A percentile compares a stretch with the other conserved stretches of the same genome.
phyloP scores from a whole-genome alignment of 2,113 vertebrate species.

The Platysteira castanea region DNA sequence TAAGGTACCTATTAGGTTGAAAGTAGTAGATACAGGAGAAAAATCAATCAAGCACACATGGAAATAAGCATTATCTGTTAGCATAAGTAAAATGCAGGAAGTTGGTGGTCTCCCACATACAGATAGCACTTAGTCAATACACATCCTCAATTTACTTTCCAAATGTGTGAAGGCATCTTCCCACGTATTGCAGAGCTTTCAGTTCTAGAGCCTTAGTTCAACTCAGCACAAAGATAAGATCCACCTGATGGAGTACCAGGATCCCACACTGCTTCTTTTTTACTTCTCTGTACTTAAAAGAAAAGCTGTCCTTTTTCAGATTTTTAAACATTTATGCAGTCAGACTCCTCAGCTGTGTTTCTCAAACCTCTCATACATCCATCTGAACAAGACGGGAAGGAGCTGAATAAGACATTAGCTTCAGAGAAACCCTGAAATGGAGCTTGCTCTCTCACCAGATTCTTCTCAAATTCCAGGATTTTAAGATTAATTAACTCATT shows the following conservation, averaged over 20 bases:
- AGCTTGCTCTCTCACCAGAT: neutral
- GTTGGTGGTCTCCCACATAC: neutral
- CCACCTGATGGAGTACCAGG: neutral
- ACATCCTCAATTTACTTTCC: neutral
- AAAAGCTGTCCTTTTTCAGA: neutral
- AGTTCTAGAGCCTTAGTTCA: neutral
- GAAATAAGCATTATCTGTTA: neutral
- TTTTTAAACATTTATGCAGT: neutral
- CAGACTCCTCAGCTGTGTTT: neutral
- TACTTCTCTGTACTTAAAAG: neutral
- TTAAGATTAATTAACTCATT: conserved; percentile 47
- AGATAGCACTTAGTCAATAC: neutral
- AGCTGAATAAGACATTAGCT: neutral
- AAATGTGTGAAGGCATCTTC: neutral
- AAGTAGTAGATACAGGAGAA: neutral
- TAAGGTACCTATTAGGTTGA: neutral
- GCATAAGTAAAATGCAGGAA: neutral
- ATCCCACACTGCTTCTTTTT: neutral
- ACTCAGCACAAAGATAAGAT: neutral
- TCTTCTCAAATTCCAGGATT: neutral
- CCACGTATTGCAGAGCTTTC: neutral
- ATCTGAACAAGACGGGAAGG: neutral
- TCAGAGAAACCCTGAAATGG: neutral
- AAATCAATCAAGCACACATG: neutral
- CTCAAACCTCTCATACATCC: neutral